These are phyloP conservation scores for Procavia capensis DNA, from an alignment of 2,113 vertebrate species.

Conservation along the genomic window DNA sequence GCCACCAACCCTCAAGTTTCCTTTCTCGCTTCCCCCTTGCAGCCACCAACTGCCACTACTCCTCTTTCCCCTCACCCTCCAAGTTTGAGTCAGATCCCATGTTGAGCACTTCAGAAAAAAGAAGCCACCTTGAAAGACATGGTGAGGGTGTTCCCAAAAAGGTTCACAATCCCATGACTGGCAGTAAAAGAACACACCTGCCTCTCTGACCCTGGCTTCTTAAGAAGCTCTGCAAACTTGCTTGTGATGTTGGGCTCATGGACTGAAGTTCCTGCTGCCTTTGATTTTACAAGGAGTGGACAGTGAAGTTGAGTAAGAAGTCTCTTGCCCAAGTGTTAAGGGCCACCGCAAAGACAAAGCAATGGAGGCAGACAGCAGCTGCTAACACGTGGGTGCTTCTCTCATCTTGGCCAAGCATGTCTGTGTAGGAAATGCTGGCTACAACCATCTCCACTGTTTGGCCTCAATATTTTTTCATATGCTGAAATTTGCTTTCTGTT, in stretches of 20 bases:
- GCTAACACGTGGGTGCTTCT: background rate
- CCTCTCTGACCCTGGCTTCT: constrained; percentile 9
- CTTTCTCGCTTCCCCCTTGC: constrained; percentile 72
- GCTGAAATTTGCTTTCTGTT: constrained; percentile 26
- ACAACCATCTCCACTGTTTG: background rate
- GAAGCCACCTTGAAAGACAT: constrained; percentile 9
- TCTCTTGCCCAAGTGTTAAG: constrained; percentile 70
- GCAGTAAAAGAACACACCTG: background rate
- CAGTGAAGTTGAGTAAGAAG: constrained; percentile 71
- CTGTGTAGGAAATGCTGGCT: background rate
- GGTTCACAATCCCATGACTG: background rate
- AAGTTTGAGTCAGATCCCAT: constrained; percentile 41
- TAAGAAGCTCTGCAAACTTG: constrained; percentile 29
- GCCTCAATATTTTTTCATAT: background rate
- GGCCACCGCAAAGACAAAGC: background rate
- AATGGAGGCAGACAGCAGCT: background rate
- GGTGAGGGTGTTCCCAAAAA: background rate
- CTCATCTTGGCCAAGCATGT: background rate
- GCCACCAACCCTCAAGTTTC: constrained; percentile 43
- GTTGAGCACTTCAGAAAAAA: constrained; percentile 1
- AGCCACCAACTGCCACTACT: constrained; percentile 32
- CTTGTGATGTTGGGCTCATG: background rate
- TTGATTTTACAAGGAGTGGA: constrained; percentile 74
- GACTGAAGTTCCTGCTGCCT: constrained; percentile 64
- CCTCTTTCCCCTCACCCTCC: background rate